Base-by-base conservation (phyloP, 92 coral and sea anemone genomes). In the Bergia sp. region DNA sequence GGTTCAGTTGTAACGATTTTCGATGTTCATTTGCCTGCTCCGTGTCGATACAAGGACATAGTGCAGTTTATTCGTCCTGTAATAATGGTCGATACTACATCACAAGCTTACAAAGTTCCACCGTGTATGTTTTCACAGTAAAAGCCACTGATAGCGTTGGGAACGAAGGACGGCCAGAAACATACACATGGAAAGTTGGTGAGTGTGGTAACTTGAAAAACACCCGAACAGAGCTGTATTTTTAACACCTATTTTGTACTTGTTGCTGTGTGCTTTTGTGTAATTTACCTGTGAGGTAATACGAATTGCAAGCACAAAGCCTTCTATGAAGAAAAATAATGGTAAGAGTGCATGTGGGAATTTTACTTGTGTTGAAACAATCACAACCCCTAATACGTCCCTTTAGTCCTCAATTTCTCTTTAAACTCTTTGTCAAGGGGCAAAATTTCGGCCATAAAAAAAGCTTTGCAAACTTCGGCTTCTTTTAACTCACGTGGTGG, bases 91-190 rank as follows among this genome's bases (percentile, higher is more conserved):
- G 92, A 1, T 93, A 77, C 73, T 49, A 81, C 57, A 91, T 41
- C 12, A 79, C 36, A 45, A 86, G 81, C 67, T 89, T 95, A 20
- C 84, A 76, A 36, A 92, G 93, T 85, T 91, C 92, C 36, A 45
- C 45, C 7, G 76, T 72, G 50, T 93, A 94, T 73, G 89, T 80
- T 39, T 94, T 96, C 73, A 82, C 88, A 57, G 95, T 94, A 4
- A 91, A 90, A 66, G 90, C 96, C 79, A 94, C 90, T 23, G 98
- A 96, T 64, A 78, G 82, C 43, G 95, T 93, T 53, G 96, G 97
- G 12, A 96, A 96, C 92, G 90, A 81, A 77, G 98, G 91, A 3
- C 58, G 53, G 16, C 84, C 88, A 47, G 77, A 71, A 11, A 57
- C 72, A 15, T 92, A 90, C 38, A 88, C 69, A 13, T 95, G 98